Evolutionary conservation across 2,113 vertebrate genomes (phyloP), one percentile per base, ranked within the genome.

Genomic region (Amphilophus citrinellus): DNA sequence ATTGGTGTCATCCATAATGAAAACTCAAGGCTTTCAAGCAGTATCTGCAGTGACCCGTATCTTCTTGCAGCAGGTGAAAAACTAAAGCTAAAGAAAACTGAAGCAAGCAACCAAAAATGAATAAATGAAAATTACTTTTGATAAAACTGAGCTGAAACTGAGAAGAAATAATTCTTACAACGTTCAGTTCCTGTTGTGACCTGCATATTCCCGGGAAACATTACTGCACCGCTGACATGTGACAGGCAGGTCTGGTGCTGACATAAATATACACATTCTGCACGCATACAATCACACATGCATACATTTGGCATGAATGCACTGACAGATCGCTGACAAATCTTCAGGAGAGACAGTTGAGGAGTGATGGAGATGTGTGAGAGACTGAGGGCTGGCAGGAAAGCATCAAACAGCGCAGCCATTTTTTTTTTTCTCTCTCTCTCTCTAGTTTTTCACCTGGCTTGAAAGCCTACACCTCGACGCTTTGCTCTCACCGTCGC

Each of bases 211-310:
- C 32, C 44, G 39, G 53, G 20, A 39, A 85, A 73, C 66, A 44
- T 37, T 7, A 27, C 58, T 80, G 22, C 76, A 71, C 56, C 20
- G 0, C 27, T 71, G 57, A 35, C 24, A n/a, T 62, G 10, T 78
- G 66, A 83, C 62, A 60, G 73, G 37, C 56, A 57, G 42, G 53
- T 39, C 27, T 56, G 73, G 60, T 35, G 56, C 22, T 17, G 77
- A 66, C 39, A 11, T 6, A 13, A 37, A 84, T 22, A 56, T 24
- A 63, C 80, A 68, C 65, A 53, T 18, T 42, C 53, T 65, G 63
- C 80, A 57, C 63, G 53, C 85, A 57, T 81, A 66, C 15, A 84
- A 47, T 59, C 84, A 17, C 32, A 47, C 47, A 35, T 84, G 61
- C 77, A 77, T 58, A 63, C 66, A 44, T 76, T 68, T 78, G 78